These are phyloP conservation scores for Nibea albiflora DNA, from an alignment of 2,113 vertebrate genomes.

Conservation along the genomic window DNA sequence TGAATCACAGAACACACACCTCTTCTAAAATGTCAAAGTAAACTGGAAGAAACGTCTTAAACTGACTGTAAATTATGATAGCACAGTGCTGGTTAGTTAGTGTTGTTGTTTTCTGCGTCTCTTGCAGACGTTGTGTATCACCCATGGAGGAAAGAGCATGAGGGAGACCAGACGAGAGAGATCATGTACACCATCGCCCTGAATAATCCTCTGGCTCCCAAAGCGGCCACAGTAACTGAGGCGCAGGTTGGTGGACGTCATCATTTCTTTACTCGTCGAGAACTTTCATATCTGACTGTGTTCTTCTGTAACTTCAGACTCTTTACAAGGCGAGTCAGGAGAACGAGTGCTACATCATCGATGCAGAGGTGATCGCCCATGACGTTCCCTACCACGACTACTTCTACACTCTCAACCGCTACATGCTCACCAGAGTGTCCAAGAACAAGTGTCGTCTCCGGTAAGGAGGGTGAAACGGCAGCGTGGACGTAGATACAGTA, in stretches of 20 bases:
- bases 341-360: constrained; percentile 3
- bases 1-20: background rate
- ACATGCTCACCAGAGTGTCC: constrained; percentile 5
- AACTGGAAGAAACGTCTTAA: too few relatives aligned
- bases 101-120: too few relatives aligned
- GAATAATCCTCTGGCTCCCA: background rate
- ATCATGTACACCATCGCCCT: constrained; percentile 5
- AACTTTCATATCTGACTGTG: background rate
- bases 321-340: constrained; percentile 2
- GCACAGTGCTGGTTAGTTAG: too few relatives aligned
- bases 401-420: constrained; percentile 11
- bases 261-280: too few relatives aligned
- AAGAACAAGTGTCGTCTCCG: constrained; percentile 8
- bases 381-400: constrained; percentile 11
- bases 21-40: too few relatives aligned
- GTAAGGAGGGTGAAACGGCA: background rate
- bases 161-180: background rate
- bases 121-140: constrained; percentile 3
- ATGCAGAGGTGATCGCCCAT: constrained; percentile 4
- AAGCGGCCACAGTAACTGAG: constrained; percentile 1
- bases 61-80: too few relatives aligned
- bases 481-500: too few relatives aligned
- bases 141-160: background rate
- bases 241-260: background rate
- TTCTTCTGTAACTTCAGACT: background rate